These are phyloP conservation scores for Hyperoplus immaculatus DNA, from an alignment of 2,797 vertebrate genomes.

Conservation along the genomic window DNA sequence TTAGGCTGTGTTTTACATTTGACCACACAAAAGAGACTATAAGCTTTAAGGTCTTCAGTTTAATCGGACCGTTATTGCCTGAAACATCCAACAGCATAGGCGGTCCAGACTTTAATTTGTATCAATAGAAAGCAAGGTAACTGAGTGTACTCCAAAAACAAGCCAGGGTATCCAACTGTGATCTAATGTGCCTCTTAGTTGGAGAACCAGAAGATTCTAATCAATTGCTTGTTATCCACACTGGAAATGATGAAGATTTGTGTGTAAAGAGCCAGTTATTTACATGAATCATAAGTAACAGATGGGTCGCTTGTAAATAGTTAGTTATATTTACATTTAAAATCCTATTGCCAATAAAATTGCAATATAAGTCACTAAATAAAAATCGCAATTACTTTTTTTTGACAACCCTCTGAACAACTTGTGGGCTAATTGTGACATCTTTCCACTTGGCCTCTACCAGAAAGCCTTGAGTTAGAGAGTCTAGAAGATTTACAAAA, in stretches of 20 bases:
- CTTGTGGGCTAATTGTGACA: constrained; percentile 41
- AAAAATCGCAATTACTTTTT: neutral
- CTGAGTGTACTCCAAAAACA: neutral
- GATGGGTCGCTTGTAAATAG: neutral
- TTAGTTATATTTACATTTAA: neutral
- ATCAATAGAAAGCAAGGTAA: constrained; percentile 18
- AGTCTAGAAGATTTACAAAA: constrained; percentile 52
- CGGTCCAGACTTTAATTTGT: constrained; percentile 1
- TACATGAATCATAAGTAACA: neutral
- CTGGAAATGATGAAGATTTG: neutral
- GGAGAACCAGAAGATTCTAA: neutral
- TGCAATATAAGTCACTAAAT: too few relatives aligned
- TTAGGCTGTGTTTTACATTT: constrained; percentile 40
- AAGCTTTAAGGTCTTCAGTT: constrained; percentile 47
- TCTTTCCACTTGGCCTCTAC: constrained; percentile 37
- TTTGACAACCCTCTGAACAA: constrained; percentile 20
- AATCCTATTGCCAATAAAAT: too few relatives aligned
- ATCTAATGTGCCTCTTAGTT: constrained; percentile 19
- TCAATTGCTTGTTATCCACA: constrained; percentile 11
- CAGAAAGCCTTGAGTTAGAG: constrained; percentile 42
- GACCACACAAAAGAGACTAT: constrained; percentile 55
- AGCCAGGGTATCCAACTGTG: constrained; percentile 2
- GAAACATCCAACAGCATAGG: constrained; percentile 16
- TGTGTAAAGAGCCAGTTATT: neutral
- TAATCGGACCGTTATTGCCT: constrained; percentile 42